Evolutionary conservation across 2,113 vertebrate species (phyloP).

Genomic region (Hemiscyllium ocellatum): DNA sequence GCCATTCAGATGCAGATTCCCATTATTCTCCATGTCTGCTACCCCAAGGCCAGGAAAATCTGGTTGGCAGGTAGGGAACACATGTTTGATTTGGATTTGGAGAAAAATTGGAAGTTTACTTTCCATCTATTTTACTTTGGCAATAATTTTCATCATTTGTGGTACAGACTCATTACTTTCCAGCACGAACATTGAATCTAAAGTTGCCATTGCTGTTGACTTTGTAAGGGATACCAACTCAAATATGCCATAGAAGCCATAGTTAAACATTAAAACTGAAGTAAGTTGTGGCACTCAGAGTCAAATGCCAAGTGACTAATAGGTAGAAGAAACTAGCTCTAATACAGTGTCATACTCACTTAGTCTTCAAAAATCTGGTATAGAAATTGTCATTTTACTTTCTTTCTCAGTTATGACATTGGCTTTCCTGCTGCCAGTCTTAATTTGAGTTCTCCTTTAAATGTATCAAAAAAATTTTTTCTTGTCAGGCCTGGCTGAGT

Average conservation of each 20-base stretch:
- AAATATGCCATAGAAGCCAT: neutral
- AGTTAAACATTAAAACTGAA: neutral
- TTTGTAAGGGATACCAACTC: neutral
- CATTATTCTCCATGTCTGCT: no score
- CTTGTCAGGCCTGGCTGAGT: neutral
- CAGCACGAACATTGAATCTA: neutral
- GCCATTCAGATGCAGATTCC: no score
- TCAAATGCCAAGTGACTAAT: neutral
- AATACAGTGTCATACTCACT: neutral
- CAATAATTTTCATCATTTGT: neutral
- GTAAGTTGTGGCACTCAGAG: neutral
- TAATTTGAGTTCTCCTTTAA: neutral
- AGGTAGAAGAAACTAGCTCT: neutral
- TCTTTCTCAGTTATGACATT: neutral
- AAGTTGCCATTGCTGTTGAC: neutral
- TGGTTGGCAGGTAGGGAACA: neutral
- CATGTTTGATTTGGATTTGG: neutral
- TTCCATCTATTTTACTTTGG: neutral
- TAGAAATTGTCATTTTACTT: constrained; percentile 11
- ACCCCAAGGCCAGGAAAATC: no score
- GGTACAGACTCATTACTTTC: neutral
- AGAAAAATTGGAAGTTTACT: neutral
- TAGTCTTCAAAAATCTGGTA: neutral
- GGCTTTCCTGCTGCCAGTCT: neutral
- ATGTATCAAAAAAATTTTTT: neutral